Base-by-base conservation (phyloP, 2,797 vertebrate species). In the Tiaroga cobitis region DNA sequence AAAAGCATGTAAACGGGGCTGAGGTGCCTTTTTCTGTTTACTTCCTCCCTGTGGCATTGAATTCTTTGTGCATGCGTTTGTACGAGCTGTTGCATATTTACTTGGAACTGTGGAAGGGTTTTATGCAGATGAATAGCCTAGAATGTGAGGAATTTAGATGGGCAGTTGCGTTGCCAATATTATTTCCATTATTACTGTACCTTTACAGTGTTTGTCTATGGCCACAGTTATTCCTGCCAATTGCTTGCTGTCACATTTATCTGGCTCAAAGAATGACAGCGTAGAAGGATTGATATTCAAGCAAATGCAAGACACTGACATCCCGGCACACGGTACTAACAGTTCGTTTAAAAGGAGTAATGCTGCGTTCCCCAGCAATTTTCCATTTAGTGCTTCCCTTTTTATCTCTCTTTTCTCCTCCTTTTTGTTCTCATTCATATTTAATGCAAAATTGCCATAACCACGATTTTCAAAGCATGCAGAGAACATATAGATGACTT, bases 401-500 rank as follows among this genome's bases (percentile, higher is more conserved):
- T 65, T 67, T 13, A 32, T 49, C 39, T 34, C 65, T 21, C n/a
- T 39, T 19, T 59, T 70, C 69, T 75, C 74, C 88, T 81, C 84
- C 77, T 82, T 89, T 87, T 80, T 76, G 65, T 85, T 81, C 59
- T 84, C 43, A 72, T 80, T n/a, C n/a, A 81, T 72, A 49, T 80
- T 83, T 79, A 26, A 85, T 87, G 34, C 34, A 69, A 87, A 91
- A 90, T 87, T 88, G 63, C 70, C 87, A 85, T 85, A 76, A 39
- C 67, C 41, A 34, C 46, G 61, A 43, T 16, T 26, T 77, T 82
- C 26, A 82, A 79, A 73, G 29, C 61, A 86, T 59, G 72, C 54
- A 74, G 85, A 86, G 87, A 91, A 91, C 89, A 92, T 92, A 94
- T 90, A 89, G 80, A 90, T 37, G 82, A 88, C 87, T 92, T 92